Conservation (phyloP, 1,140 invertebrate species). For the Atta cephalotes region DNA sequence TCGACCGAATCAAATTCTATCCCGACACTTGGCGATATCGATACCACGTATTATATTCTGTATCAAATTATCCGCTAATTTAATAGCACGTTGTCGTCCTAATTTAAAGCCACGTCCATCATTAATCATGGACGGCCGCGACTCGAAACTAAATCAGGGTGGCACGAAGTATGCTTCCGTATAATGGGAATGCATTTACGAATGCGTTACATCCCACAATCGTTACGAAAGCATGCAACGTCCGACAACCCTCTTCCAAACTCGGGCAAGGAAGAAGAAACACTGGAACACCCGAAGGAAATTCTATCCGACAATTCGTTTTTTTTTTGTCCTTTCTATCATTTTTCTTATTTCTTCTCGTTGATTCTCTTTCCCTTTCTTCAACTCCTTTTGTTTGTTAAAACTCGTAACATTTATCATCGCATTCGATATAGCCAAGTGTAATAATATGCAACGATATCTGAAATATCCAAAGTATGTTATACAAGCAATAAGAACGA, state of each 20-base stretch:
- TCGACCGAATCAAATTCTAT: slow-evolving; percentile 61
- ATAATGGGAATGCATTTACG: slow-evolving; percentile 19
- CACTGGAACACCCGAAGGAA: slow-evolving; percentile 23
- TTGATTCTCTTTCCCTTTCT: background rate
- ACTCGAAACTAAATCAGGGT: slow-evolving; percentile 50
- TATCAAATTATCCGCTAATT: slow-evolving; percentile 63
- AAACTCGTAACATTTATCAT: background rate
- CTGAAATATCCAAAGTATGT: slow-evolving; percentile 14
- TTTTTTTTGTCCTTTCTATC: background rate
- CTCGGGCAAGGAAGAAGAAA: slow-evolving; percentile 14
- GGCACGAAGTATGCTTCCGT: slow-evolving; percentile 21
- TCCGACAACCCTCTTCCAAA: slow-evolving; percentile 22
- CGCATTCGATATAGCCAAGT: slow-evolving; percentile 41
- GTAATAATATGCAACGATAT: background rate
- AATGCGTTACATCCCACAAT: slow-evolving; percentile 16
- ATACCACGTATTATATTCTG: slow-evolving; percentile 61
- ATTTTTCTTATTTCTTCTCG: background rate
- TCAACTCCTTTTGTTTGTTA: background rate
- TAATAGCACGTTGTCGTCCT: slow-evolving; percentile 60
- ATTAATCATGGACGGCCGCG: slow-evolving; percentile 54
- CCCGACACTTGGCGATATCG: slow-evolving; percentile 60
- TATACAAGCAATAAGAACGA: slow-evolving; percentile 3
- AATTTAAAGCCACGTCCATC: slow-evolving; percentile 61
- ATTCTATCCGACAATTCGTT: slow-evolving; percentile 11
- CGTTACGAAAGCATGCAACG: slow-evolving; percentile 29